A percentile compares a stretch with the other conserved stretches of the same genome.
Evolutionary conservation across 2,888 invertebrate species (phyloP).

Genomic region (Aphodius granarius): DNA sequence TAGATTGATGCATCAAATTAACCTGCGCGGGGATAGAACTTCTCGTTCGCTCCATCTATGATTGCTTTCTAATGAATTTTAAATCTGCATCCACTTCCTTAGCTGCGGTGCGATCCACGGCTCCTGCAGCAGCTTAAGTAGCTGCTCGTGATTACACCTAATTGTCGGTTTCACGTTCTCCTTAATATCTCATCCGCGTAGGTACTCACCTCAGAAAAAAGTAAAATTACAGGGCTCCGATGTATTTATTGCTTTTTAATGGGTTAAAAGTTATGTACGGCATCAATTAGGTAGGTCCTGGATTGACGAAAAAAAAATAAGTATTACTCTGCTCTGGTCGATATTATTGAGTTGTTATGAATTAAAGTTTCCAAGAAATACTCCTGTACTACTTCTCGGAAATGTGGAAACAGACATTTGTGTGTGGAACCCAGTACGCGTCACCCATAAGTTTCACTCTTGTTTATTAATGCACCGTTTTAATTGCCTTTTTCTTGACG

Average conservation of each 20-base stretch:
- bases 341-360: neutral
- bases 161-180: slow-evolving; percentile 4
- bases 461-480: too few relatives aligned
- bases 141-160: slow-evolving; percentile 6
- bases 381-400: too few relatives aligned
- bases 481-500: too few relatives aligned
- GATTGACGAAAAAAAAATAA: neutral
- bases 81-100: neutral
- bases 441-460: too few relatives aligned
- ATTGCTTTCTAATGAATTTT: slow-evolving; percentile 15
- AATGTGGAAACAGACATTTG: too few relatives aligned
- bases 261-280: neutral
- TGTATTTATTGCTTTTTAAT: slow-evolving; percentile 10
- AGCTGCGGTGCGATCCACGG: neutral
- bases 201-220: neutral
- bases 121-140: slow-evolving; percentile 4
- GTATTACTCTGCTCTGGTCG: neutral
- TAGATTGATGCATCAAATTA: neutral
- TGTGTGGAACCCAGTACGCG: too few relatives aligned
- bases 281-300: neutral
- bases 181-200: neutral
- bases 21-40: neutral
- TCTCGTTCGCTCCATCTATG: neutral
- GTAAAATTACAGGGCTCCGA: neutral
- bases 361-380: neutral